These are phyloP conservation scores for Strix occidentalis DNA, from an alignment of 2,797 vertebrate species.

Conservation along the genomic window DNA sequence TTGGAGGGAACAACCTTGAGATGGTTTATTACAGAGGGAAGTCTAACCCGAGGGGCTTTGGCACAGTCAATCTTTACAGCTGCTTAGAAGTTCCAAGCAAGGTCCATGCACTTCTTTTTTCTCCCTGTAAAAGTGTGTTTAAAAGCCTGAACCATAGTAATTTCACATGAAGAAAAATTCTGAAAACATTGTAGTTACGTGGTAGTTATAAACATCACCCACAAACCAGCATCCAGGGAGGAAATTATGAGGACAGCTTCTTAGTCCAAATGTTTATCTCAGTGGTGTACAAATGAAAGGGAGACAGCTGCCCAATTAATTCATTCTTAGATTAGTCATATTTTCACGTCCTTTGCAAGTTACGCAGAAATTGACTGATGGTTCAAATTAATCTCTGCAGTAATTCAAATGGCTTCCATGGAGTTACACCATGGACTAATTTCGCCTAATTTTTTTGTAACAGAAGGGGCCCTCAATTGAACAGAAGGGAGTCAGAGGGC, in stretches of 20 bases:
- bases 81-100: not conserved
- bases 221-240: not conserved
- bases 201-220: not conserved
- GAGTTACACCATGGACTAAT: not conserved
- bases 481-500: not conserved
- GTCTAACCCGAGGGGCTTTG: not conserved
- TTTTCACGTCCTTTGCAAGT: not conserved
- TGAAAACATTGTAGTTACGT: not conserved
- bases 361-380: not conserved
- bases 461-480: not conserved
- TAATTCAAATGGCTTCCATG: not conserved
- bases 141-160: not conserved
- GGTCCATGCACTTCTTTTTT: not conserved
- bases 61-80: not conserved
- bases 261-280: conserved; percentile 36
- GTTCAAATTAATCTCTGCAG: not conserved
- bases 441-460: not conserved
- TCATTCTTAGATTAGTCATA: not conserved
- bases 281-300: not conserved
- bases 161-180: not conserved
- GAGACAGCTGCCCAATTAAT: conserved; percentile 41
- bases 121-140: not conserved
- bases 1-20: not conserved
- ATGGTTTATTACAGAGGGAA: not conserved
- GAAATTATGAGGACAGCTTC: not conserved